These are phyloP conservation scores for Octonoba sinensis DNA, from an alignment of 2,888 invertebrate species.

Conservation along the genomic window DNA sequence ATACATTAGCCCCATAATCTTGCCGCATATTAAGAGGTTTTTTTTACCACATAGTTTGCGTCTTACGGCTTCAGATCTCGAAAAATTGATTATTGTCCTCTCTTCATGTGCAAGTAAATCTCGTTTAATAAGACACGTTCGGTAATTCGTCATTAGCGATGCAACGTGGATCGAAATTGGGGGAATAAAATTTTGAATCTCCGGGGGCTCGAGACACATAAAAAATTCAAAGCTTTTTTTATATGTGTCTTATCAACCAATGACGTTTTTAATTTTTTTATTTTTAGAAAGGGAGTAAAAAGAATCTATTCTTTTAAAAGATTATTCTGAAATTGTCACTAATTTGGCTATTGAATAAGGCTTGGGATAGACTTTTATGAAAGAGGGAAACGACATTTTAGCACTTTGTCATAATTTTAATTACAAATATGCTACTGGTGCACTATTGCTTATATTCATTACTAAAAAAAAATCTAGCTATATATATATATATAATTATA, in stretches of 20 bases:
- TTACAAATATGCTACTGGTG: background rate
- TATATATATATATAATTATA: background rate
- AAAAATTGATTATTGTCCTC: conserved; percentile 51
- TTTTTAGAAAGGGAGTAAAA: conserved; percentile 4
- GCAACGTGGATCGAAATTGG: conserved; percentile 10
- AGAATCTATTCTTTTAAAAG: background rate
- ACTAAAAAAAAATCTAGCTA: background rate
- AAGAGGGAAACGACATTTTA: too few relatives aligned
- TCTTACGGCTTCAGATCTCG: conserved; percentile 4
- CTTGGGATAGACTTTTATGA: too few relatives aligned
- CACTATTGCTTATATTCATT: background rate
- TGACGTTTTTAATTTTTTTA: background rate
- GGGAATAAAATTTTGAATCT: background rate
- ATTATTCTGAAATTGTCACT: background rate
- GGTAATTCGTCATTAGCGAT: conserved; percentile 56
- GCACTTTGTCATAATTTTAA: background rate
- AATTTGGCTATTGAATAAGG: too few relatives aligned
- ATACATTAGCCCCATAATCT: conserved; percentile 57
- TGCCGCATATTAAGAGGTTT: conserved; percentile 19
- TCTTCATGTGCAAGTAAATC: conserved; percentile 50
- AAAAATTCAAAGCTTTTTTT: conserved; percentile 15
- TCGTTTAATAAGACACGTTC: conserved; percentile 54
- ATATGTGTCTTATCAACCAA: background rate
- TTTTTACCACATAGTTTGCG: conserved; percentile 23
- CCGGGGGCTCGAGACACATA: background rate